Base-by-base conservation (phyloP, 2,113 vertebrate genomes). In the Urocynchramus pylzowi region DNA sequence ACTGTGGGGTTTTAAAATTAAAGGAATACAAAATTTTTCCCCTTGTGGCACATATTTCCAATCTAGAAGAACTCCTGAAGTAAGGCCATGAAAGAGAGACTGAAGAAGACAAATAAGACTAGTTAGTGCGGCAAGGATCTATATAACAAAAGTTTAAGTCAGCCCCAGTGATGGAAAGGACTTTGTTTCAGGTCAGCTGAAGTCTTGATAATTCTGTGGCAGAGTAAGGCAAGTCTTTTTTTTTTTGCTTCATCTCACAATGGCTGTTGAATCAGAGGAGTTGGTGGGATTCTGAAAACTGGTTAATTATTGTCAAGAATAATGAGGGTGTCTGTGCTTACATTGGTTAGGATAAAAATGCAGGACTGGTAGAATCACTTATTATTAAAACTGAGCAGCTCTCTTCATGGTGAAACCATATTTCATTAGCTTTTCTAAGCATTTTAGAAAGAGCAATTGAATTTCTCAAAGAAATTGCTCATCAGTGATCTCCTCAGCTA, bases 1-100 rank as follows among this genome's bases (percentile, higher is more conserved):
- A 93, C 65, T 79, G 92, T 93, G 95, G 77, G 28, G 57, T 65
- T 93, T 95, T 94, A 73, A 97, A 97, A 90, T 84, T 82, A 74
- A 83, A 92, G n/a, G n/a, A 33, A 85, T 70, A 80, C 53, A 69
- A 27, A 20, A 23, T 41, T 67, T 90, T 71, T 81, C 23, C 61
- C 31, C 44, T 77, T 63, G 53, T 74, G 83, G 49, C 54, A 77
- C 15, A 5, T 70, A 45, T 84, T 89, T 90, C 76, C 59, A 77
- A 89, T 78, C 53, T 2, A 88, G 76, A 82, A 69, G 37, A 90
- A 37, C 37, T 89, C 41, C 50, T 93, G 49, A 56, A 92, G 30
- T 69, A 70, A 83, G 54, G 54, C 64, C 31, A 28, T 81, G 56
- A 81, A 90, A 90, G 64, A 60, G 39, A 74, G 42, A 30, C 41